Percentiles rank a stretch among this genome's conserved stretches.
Conservation (phyloP, 2,113 vertebrate species). For the Lota lota region DNA sequence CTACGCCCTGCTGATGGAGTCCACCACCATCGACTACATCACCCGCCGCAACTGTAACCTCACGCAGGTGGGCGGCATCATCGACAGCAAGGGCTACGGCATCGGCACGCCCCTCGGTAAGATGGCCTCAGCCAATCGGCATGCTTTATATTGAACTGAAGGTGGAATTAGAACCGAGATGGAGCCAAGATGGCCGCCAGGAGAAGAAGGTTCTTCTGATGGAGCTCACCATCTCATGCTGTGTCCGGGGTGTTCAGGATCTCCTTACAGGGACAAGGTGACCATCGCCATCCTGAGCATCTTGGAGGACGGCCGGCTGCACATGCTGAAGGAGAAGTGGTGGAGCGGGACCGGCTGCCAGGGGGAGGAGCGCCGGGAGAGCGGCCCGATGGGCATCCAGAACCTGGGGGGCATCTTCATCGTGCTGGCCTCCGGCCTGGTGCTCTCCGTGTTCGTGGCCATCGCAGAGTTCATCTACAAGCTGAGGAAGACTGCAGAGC, state of each 20-base stretch:
- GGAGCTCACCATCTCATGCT: conserved; percentile 22
- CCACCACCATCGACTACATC: conserved; percentile 94
- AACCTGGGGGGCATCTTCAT: conserved; percentile 98
- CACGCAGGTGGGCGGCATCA: conserved; percentile 92
- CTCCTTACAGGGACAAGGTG: conserved; percentile 96
- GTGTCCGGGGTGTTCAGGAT: conserved; percentile 79
- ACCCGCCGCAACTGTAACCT: conserved; percentile 96
- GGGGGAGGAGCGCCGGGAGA: conserved; percentile 89
- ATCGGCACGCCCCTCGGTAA: conserved; percentile 96
- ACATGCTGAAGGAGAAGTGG: conserved; percentile 97
- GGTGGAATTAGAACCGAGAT: no score
- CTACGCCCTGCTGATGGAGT: conserved; percentile 96
- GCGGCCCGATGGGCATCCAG: conserved; percentile 92
- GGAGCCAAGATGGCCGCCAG: no score
- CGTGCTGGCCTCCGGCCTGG: conserved; percentile 90
- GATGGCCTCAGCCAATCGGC: conserved; percentile 20
- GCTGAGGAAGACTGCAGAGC: conserved; percentile 88
- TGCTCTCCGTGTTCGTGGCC: conserved; percentile 93
- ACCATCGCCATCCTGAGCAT: conserved; percentile 96
- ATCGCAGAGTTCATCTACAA: conserved; percentile 97
- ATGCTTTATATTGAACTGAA: no score
- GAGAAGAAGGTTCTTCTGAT: no score
- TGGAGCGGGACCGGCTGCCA: conserved; percentile 91
- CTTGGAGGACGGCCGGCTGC: conserved; percentile 93
- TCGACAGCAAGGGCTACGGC: conserved; percentile 97